Evolutionary conservation across 2,888 invertebrate species (phyloP).

Genomic region (Creontiades dilutus): DNA sequence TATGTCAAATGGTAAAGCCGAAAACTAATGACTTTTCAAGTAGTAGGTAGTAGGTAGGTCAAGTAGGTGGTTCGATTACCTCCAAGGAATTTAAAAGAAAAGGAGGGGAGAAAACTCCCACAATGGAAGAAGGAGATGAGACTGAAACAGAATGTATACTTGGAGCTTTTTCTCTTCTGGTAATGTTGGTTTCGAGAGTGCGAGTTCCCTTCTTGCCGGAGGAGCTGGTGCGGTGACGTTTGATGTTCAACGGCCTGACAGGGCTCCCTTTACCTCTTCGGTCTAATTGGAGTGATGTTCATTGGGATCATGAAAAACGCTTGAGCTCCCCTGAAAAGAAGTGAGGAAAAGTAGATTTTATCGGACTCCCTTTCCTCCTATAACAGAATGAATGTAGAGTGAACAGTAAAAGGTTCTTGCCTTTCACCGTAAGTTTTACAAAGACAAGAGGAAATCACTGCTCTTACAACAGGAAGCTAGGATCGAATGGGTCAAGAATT

Average conservation of each 20-base stretch:
- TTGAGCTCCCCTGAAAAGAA: conserved; percentile 3
- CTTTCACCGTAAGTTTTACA: no score
- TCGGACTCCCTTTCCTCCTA: background rate
- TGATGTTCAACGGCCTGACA: conserved; percentile 39
- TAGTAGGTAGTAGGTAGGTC: no score
- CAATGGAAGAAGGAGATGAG: background rate
- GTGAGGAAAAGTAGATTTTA: background rate
- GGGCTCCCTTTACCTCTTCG: background rate
- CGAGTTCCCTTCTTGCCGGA: background rate
- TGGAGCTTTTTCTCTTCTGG: background rate
- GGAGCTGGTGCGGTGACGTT: conserved; percentile 19
- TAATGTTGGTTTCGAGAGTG: conserved; percentile 8
- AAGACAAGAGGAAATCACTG: no score
- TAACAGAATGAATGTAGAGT: background rate
- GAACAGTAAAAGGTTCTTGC: background rate
- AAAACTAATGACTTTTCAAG: no score
- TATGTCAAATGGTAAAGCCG: no score
- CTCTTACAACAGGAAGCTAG: no score
- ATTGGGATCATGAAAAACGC: conserved; percentile 39
- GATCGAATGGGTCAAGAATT: no score
- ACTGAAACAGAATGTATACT: background rate
- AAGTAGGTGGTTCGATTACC: background rate
- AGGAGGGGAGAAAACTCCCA: background rate
- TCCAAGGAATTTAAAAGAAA: background rate
- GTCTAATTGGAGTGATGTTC: conserved; percentile 39